A percentile compares a stretch with the other conserved stretches of the same genome.
phyloP scores from a whole-genome alignment of 2,888 invertebrate species.

The Cerceris ruficornis region DNA sequence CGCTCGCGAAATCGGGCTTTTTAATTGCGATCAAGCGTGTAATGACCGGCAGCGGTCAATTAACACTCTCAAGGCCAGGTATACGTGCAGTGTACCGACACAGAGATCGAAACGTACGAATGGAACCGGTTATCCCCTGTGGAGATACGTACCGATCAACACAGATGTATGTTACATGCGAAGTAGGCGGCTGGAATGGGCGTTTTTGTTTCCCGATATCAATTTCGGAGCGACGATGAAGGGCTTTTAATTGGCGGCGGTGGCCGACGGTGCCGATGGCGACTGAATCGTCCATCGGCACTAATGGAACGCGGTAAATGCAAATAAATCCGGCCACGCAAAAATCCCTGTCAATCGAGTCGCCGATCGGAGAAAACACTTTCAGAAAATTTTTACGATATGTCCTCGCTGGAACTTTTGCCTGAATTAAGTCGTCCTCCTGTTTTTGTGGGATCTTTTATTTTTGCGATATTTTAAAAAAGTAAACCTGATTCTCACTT shows the following conservation, averaged over 20 bases:
- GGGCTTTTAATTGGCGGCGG: slow-evolving; percentile 75
- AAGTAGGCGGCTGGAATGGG: slow-evolving; percentile 77
- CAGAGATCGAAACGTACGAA: slow-evolving; percentile 24
- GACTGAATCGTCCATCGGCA: slow-evolving; percentile 62
- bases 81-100: slow-evolving; percentile 11
- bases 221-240: slow-evolving; percentile 75
- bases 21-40: slow-evolving; percentile 75
- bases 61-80: slow-evolving; percentile 70
- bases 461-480: too few relatives aligned
- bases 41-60: slow-evolving; percentile 78
- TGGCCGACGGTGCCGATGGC: slow-evolving; percentile 57
- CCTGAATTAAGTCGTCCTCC: too few relatives aligned
- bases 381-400: neutral
- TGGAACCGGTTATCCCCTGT: slow-evolving; percentile 9
- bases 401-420: neutral
- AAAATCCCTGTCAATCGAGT: slow-evolving; percentile 34
- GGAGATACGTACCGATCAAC: slow-evolving; percentile 37
- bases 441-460: too few relatives aligned
- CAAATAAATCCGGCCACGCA: slow-evolving; percentile 53
- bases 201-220: slow-evolving; percentile 80
- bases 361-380: neutral
- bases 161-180: slow-evolving; percentile 63
- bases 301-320: slow-evolving; percentile 65
- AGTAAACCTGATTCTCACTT: too few relatives aligned
- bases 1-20: slow-evolving; percentile 60